Evolutionary conservation across 1,140 invertebrate species (phyloP), one percentile per base, ranked within the genome.

Genomic region (Euwallacea similis): DNA sequence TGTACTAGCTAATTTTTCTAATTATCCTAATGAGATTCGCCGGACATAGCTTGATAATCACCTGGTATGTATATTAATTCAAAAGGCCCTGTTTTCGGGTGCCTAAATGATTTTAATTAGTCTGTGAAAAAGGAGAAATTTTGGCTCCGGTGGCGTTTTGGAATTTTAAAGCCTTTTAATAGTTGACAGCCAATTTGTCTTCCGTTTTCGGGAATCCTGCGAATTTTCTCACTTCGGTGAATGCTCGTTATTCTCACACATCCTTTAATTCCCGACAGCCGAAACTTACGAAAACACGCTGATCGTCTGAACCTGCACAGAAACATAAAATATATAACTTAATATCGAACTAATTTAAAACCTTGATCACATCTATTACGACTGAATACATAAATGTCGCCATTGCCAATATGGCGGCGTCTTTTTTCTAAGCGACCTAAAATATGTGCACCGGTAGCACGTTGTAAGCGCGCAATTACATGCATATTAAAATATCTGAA

Each of bases 401-500:
- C 6, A n/a, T 33, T 65, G 44, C 46, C 15, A 65, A 65, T 65
- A 65, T 21, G 13, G 15, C 62, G 62, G 50, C 50, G 11, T 65
- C 53, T 65, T 65, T 65, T 63, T 11, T 33, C 21, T 33, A 33
- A 47, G 33, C 6, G 21, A 65, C 10, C 8, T 15, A 7, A 41
- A 53, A 50, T 50, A 47, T 11, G 41, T 21, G 44, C 46, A 43
- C 21, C 62, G 46, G 62, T 65, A 65, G 65, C 65, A 21, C 42
- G 65, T 66, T 66, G 53, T 66, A 66, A 66, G 11, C 42, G 33
- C 42, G 65, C 53, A 66, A 66, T 66, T 66, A 66, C 65, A 66
- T 58, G 65, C 65, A 66, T 66, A 66, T 66, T 66, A 66, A 66
- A 66, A 66, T 66, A 66, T 43, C 65, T 58, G 16, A 66, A 66